Base-by-base conservation (phyloP, 2,797 vertebrate species). In the Eulemur rubriventer region DNA sequence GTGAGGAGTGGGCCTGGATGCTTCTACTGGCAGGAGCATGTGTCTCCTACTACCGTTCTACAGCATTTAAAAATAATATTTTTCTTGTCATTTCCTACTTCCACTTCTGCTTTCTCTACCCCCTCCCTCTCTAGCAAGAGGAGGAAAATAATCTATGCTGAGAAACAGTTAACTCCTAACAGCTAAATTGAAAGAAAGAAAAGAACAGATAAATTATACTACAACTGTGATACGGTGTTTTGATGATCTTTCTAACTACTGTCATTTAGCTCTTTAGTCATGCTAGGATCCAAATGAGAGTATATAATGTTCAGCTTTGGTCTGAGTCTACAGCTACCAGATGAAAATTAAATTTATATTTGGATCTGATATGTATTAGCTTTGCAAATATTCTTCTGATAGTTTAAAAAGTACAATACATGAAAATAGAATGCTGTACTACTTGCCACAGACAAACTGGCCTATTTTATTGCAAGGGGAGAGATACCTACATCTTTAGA, bases 341-440 rank as follows among this genome's bases (percentile, higher is more conserved):
- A 24, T 73, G 18, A 87, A 93, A 91, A 89, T 72, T 35, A 95
- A 78, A 65, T 91, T 67, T 38, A 35, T 79, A 65, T 76, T 87
- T 78, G 28, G 20, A 17, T 48, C 52, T 63, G 30, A 75, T 87
- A 82, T 95, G 14, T 72, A 81, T 81, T 82, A 91, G 89, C 46
- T 95, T 90, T 93, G 50, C 63, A 95, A 81, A 81, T 43, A 91
- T 89, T 92, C 59, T 95, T 46, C 91, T 89, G 46, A 35, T 57
- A 48, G 41, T 55, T 92, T 79, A 80, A 43, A 48, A 96, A 78
- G 38, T 38, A 78, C 1, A 69, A 16, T 50, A 41, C 67, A 83
- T 91, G 87, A 73, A 91, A 48, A 67, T 61, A 67, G 46, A 91
- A 76, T 79, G 30, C n/a, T 67, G 0, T 28, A 30, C 24, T 38